phyloP scores from a whole-genome alignment of 2,797 vertebrate species.

The Sarcophilus harrisii region DNA sequence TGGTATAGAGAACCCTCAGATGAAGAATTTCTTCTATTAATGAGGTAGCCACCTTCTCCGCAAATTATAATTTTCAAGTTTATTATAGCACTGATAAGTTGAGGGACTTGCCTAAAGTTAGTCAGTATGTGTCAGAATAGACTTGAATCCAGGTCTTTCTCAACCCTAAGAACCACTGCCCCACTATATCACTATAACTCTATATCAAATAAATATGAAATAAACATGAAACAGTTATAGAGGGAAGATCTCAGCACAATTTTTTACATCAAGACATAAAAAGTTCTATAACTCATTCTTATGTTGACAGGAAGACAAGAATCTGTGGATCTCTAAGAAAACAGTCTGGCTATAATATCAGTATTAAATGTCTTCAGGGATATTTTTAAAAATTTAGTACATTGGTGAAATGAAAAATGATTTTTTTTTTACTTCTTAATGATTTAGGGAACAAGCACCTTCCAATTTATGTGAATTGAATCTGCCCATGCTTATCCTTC shows the following conservation, averaged over 20 bases:
- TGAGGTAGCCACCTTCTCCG: neutral
- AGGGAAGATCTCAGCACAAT: neutral
- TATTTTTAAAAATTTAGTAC: neutral
- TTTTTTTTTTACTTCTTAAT: neutral
- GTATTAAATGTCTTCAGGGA: neutral
- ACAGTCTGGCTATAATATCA: neutral
- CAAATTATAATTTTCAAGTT: neutral
- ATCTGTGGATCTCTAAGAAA: conserved; percentile 1
- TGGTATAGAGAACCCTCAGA: neutral
- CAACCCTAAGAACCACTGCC: neutral
- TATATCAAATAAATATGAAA: neutral
- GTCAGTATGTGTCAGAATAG: neutral
- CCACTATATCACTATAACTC: neutral
- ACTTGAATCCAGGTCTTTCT: neutral
- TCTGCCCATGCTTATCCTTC: conserved; percentile 30
- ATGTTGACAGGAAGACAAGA: neutral
- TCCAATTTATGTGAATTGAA: conserved; percentile 52
- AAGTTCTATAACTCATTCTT: neutral
- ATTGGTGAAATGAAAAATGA: conserved; percentile 18
- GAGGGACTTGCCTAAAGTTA: too few species aligned
- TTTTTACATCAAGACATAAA: conserved; percentile 14
- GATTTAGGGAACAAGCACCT: neutral
- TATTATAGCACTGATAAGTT: too few species aligned
- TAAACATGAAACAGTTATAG: neutral
- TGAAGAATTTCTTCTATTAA: neutral